phyloP scores from a whole-genome alignment of 2,888 invertebrate genomes.

The Charanyca ferruginea region DNA sequence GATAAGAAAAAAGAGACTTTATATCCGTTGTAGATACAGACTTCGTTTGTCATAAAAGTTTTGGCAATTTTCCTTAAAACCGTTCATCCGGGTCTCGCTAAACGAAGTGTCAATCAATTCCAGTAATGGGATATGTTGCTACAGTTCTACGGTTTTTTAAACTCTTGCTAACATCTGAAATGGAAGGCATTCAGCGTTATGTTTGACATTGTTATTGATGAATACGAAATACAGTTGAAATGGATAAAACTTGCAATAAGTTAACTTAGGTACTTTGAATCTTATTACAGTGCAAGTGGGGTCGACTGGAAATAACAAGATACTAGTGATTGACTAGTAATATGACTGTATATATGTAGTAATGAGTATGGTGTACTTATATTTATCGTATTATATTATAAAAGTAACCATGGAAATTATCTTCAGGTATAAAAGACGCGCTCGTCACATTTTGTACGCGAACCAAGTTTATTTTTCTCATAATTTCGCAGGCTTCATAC shows the following conservation, averaged over 20 bases:
- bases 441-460: slow-evolving; percentile 34
- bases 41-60: slow-evolving; percentile 55
- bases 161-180: slow-evolving; percentile 6
- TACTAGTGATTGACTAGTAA: background rate
- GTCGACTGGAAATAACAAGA: background rate
- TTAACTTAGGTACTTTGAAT: background rate
- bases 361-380: background rate
- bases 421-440: slow-evolving; percentile 15
- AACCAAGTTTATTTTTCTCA: slow-evolving; percentile 40
- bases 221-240: background rate
- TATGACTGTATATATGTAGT: background rate
- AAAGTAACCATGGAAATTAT: background rate
- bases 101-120: slow-evolving; percentile 60
- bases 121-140: slow-evolving; percentile 40
- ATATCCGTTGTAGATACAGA: slow-evolving; percentile 47
- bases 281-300: background rate
- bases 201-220: slow-evolving; percentile 35
- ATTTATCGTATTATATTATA: background rate
- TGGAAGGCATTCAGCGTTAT: background rate
- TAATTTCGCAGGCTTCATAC: slow-evolving; percentile 50
- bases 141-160: slow-evolving; percentile 18
- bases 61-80: slow-evolving; percentile 38
- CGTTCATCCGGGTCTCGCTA: slow-evolving; percentile 36
- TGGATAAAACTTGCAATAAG: background rate
- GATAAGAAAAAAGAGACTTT: slow-evolving; percentile 42